Conservation (phyloP, 2,113 vertebrate species). For the Sarotherodon lohbergeri region DNA sequence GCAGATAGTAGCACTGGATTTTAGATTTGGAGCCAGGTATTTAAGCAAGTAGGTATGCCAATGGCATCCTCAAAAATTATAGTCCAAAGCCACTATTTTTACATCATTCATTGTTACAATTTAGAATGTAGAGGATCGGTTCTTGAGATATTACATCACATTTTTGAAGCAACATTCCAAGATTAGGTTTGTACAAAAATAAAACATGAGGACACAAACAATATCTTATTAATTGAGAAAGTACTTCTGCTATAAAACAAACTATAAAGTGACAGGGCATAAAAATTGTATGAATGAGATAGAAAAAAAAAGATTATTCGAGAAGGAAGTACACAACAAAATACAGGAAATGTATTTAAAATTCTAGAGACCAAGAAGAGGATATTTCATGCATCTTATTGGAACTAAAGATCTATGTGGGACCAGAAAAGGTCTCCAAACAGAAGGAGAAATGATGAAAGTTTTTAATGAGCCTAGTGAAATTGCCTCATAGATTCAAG, state of each 20-base stretch:
- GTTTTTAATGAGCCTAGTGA: not conserved
- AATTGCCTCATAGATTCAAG: not conserved
- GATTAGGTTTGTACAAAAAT: not conserved
- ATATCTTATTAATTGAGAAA: not conserved
- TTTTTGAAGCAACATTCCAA: not conserved
- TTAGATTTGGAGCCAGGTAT: not conserved
- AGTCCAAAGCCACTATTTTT: not conserved
- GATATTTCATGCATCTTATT: not conserved
- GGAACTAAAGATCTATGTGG: not conserved
- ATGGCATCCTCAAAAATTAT: not conserved
- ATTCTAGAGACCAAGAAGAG: not conserved
- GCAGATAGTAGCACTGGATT: not conserved
- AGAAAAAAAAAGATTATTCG: not conserved
- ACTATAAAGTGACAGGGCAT: not conserved
- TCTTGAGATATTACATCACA: not conserved
- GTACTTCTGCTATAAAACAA: not conserved
- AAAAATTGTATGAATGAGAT: not conserved
- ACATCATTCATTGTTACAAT: not conserved
- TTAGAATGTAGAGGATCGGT: not conserved
- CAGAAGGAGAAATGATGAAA: not conserved
- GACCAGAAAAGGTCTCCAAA: not conserved
- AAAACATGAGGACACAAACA: not conserved
- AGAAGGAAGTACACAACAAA: not conserved
- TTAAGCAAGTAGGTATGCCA: not conserved
- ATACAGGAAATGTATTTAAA: not conserved